These are phyloP conservation scores for Panopea generosa DNA, from an alignment of 2,888 invertebrate genomes.

Conservation along the genomic window DNA sequence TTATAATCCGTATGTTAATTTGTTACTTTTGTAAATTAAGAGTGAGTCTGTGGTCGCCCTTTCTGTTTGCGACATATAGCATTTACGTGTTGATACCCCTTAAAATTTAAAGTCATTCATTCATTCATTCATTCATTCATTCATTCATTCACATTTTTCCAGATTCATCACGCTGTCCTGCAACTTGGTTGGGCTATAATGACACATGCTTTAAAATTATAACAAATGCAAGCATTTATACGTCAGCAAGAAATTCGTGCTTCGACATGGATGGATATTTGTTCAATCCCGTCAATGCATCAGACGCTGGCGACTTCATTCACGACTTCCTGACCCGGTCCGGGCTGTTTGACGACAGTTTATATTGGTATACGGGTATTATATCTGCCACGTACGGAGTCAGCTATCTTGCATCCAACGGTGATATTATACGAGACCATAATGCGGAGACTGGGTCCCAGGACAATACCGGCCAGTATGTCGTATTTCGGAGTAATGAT, in stretches of 20 bases:
- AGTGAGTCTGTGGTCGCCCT: no score
- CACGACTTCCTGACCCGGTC: constrained; percentile 19
- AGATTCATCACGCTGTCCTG: constrained; percentile 47
- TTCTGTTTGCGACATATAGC: no score
- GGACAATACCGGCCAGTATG: no score
- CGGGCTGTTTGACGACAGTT: constrained; percentile 19
- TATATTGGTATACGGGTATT: constrained; percentile 39
- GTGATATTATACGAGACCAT: constrained; percentile 3
- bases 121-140: no score
- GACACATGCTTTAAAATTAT: constrained; percentile 38
- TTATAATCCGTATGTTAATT: no score
- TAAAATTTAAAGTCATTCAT: no score
- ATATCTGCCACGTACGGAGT: constrained; percentile 23
- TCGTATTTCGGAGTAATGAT: no score
- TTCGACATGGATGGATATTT: constrained; percentile 30
- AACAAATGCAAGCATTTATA: not conserved
- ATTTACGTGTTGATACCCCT: no score
- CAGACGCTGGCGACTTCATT: constrained; percentile 13
- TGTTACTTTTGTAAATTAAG: no score
- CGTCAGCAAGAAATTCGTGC: constrained; percentile 15
- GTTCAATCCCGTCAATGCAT: constrained; percentile 36
- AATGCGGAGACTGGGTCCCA: no score
- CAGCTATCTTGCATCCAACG: constrained; percentile 29
- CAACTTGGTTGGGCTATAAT: constrained; percentile 41
- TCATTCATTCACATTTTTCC: no score